Evolutionary conservation across 2,797 vertebrate species (phyloP).

Genomic region (Poecilia wingei): DNA sequence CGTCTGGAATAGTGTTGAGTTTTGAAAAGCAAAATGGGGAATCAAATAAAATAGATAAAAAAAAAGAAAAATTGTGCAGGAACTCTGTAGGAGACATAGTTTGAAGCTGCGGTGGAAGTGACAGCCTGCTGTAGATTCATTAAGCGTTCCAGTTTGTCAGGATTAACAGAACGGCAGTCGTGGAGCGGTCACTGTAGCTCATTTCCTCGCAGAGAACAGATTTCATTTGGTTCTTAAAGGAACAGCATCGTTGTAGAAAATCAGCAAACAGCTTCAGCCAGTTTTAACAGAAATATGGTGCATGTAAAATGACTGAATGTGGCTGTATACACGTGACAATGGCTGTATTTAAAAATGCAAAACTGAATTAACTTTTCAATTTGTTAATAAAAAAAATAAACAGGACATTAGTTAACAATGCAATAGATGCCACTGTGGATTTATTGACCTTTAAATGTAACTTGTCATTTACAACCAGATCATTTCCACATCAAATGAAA

Average conservation of each 20-base stretch:
- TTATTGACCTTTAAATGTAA: too few relatives aligned
- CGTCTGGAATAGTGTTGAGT: background rate
- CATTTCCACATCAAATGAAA: too few relatives aligned
- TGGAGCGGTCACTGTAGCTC: constrained; percentile 26
- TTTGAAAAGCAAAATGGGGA: background rate
- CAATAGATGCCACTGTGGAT: background rate
- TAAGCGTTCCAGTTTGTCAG: constrained; percentile 34
- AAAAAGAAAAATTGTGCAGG: background rate
- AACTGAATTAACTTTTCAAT: background rate
- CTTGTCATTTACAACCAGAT: too few relatives aligned
- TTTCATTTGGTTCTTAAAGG: constrained; percentile 25
- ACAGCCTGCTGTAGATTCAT: constrained; percentile 13
- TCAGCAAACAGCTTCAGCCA: background rate
- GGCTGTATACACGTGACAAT: too few relatives aligned
- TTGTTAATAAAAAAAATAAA: background rate
- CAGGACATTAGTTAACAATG: background rate
- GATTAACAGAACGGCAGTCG: constrained; percentile 24
- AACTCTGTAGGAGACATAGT: background rate
- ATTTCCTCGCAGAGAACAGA: constrained; percentile 23
- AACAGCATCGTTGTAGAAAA: background rate
- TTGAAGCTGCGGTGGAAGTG: constrained; percentile 18
- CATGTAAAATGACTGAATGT: background rate
- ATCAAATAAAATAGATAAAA: too few relatives aligned
- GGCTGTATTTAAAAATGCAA: background rate
- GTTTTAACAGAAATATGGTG: background rate